phyloP scores from a whole-genome alignment of 2,888 invertebrate genomes.

The Aphidoletes aphidimyza region DNA sequence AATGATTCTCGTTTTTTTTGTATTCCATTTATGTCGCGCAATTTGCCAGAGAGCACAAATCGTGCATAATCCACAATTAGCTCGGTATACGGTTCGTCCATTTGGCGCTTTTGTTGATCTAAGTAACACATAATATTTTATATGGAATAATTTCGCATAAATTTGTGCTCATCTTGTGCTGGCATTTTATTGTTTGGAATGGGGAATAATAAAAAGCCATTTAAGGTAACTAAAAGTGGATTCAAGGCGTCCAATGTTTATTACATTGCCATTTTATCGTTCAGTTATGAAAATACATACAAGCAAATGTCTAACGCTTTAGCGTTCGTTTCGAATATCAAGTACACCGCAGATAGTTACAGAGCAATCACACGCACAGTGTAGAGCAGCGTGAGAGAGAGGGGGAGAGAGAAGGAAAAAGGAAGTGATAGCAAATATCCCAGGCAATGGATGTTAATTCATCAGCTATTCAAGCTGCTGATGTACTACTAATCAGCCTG shows the following conservation, averaged over 20 bases:
- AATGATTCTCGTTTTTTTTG: no score
- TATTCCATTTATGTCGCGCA: neutral
- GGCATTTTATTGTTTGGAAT: neutral
- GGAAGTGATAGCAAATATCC: neutral
- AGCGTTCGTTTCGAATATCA: neutral
- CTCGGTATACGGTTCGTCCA: neutral
- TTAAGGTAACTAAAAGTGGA: constrained; percentile 35
- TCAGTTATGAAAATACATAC: neutral
- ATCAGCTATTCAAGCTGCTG: neutral
- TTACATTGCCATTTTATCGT: constrained; percentile 34
- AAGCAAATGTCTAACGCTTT: neutral
- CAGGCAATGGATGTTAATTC: constrained; percentile 27
- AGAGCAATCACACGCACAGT: constrained; percentile 5
- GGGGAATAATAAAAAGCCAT: constrained; percentile 28
- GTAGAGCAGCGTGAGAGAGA: neutral
- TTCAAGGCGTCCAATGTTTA: constrained; percentile 9
- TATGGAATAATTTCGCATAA: constrained; percentile 28
- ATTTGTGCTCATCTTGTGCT: neutral
- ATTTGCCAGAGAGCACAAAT: constrained; percentile 22
- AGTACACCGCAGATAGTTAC: neutral
- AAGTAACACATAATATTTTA: constrained; percentile 24
- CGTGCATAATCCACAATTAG: constrained; percentile 24
- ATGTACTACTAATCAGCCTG: neutral
- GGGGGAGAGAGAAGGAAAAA: no score
- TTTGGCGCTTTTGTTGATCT: constrained; percentile 20